Conservation (phyloP, 2,888 invertebrate species). For the Cylindroiulus punctatus region DNA sequence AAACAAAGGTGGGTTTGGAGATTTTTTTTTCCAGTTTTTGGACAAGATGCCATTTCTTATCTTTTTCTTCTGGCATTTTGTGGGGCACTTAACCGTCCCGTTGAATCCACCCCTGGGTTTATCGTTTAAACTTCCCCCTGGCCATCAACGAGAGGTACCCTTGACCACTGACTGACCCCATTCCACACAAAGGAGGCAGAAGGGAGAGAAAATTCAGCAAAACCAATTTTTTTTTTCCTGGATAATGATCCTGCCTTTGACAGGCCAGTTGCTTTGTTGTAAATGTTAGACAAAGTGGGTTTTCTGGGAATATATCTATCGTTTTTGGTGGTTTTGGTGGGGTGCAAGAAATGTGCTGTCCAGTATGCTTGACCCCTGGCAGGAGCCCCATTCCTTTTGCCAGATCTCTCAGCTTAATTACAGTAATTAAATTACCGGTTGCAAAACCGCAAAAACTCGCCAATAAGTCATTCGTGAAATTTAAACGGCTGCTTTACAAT, state of each 20-base stretch:
- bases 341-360: neutral
- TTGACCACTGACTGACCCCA: slow-evolving; percentile 34
- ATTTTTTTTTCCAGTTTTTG: neutral
- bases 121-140: neutral
- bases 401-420: neutral
- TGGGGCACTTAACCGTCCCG: neutral
- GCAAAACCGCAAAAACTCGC: slow-evolving; percentile 3
- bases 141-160: neutral
- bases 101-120: neutral
- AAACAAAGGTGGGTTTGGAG: neutral
- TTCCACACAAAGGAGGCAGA: slow-evolving; percentile 6
- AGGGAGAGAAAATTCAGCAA: neutral
- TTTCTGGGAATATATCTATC: slow-evolving; percentile 12
- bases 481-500: neutral
- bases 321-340: neutral
- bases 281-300: slow-evolving; percentile 29
- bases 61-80: neutral
- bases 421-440: slow-evolving; percentile 16
- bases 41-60: slow-evolving; percentile 17
- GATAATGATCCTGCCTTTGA: neutral
- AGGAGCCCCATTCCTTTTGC: slow-evolving; percentile 8
- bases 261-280: neutral
- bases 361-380: neutral
- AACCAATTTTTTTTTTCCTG: neutral
- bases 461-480: slow-evolving; percentile 25